Evolutionary conservation across 2,113 vertebrate genomes (phyloP), one percentile per base, ranked within the genome.

Genomic region (Lasiurus cinereus): DNA sequence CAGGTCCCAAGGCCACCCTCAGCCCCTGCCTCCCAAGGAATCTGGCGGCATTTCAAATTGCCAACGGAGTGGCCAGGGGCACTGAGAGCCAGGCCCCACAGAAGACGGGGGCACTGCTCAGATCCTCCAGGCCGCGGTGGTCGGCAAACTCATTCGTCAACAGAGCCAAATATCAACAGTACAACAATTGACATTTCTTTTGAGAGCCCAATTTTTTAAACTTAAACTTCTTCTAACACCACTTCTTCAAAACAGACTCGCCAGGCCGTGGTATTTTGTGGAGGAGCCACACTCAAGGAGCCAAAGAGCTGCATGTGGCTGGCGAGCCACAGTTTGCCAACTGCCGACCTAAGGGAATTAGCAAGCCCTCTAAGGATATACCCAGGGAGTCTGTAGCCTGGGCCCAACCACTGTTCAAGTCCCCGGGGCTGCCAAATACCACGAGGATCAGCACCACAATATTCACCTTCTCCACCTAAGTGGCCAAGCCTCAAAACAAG

Each of bases 401-500:
- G 76, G 52, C 79, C 5, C 1, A 36, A 73, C 82, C 2, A 0
- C 31, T 12, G 59, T 56, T 88, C 84, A 77, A 90, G 82, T 80
- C 39, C 33, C 59, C 0, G 1, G 1, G 13, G 86, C 82, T 78
- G 86, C 93, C 93, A 93, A 54, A 78, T 48, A 48, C 90, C 94
- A 83, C 77, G 64, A 24, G 33, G 10, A 74, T 52, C 73, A 8
- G 83, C 56, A 64, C 69, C 56, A 79, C 54, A 4, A 21, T 43
- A 21, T 27, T 27, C 93, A 52, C 80, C 90, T 59, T 80, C 78
- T 43, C 70, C 67, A 48, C 48, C 74, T 50, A 14, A 88, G n/a
- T 5, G 18, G 88, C 76, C 64, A 76, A 56, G 76, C 9, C 21
- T 82, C 94, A 74, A 88, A 52, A 29, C 90, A 39, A 72, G 88